Base-by-base conservation (phyloP, 2,888 invertebrate genomes). In the Amphimallon solstitiale region DNA sequence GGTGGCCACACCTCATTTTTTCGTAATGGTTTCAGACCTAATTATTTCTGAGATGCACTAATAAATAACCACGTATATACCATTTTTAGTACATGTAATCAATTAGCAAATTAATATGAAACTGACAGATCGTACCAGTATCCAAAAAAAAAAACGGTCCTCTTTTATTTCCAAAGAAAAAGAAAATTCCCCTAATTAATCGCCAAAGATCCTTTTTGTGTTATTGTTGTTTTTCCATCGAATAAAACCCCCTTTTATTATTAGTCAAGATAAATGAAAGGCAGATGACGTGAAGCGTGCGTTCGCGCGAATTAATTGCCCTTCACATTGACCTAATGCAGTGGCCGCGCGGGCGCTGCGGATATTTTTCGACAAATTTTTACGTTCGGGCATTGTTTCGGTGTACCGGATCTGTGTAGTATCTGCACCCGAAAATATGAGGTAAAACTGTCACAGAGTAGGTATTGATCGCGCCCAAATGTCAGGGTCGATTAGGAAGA, bases 401-500 rank as follows among this genome's bases (percentile, higher is more conserved):
- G 9, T 29, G 15, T 38, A 21, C 10, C 38, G 23, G n/a, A n/a
- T n/a, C n/a, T n/a, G n/a, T n/a, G n/a, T 59, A 37, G 17, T 43
- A 59, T 59, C 43, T 38, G 23, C n/a, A n/a, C n/a, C 40, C 23
- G 21, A 23, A 59, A 59, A 59, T 43, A 43, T 43, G 56, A 59
- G 43, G 56, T 59, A 59, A 59, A 59, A 43, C 43, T 45, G 56
- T 59, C 56, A 59, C 56, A 43, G 29, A 29, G 43, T 15, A 59
- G 14, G 56, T 59, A 59, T 59, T 59, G 56, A 59, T 59, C 54
- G 29, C 15, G 23, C 14, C 43, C 29, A 59, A 59, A 59, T 59
- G 56, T 59, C 56, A 59, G 56, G 56, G 56, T 59, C 56, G 56
- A 59, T 59, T 59, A 43, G 19, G n/a, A 34, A 43, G 43, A 29